Percentiles rank a stretch among this genome's conserved stretches.
Evolutionary conservation across 2,797 vertebrate species (phyloP).

Genomic region (Garrulus glandarius): DNA sequence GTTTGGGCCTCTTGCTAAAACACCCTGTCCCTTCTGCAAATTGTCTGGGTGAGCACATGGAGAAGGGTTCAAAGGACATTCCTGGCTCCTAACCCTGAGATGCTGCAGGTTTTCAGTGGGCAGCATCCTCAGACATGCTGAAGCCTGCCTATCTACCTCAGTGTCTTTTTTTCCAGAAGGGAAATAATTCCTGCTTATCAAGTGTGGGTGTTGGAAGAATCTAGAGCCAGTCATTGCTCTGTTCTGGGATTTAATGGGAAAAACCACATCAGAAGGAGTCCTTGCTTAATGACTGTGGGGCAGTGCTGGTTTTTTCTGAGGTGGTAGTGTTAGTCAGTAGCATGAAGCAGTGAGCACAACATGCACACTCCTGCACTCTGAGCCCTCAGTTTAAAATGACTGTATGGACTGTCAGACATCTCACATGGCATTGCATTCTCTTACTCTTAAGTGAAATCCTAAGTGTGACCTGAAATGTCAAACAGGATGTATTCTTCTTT

Average conservation of each 20-base stretch:
- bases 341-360: accelerated
- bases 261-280: neutral
- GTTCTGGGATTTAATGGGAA: neutral
- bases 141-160: neutral
- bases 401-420: neutral
- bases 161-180: neutral
- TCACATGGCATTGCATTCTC: neutral
- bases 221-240: neutral
- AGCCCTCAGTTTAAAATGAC: neutral
- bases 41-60: neutral
- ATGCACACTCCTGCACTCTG: neutral
- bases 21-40: neutral
- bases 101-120: neutral
- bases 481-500: neutral
- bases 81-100: neutral
- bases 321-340: neutral
- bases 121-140: neutral
- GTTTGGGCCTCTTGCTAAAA: neutral
- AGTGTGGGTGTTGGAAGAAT: neutral
- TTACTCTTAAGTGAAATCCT: neutral
- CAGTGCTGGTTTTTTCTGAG: neutral
- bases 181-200: neutral
- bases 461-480: neutral
- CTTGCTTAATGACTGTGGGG: neutral
- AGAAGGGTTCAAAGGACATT: neutral